Evolutionary conservation across 2,797 vertebrate species (phyloP), one percentile per base, ranked within the genome.

Genomic region (Mallotus villosus): DNA sequence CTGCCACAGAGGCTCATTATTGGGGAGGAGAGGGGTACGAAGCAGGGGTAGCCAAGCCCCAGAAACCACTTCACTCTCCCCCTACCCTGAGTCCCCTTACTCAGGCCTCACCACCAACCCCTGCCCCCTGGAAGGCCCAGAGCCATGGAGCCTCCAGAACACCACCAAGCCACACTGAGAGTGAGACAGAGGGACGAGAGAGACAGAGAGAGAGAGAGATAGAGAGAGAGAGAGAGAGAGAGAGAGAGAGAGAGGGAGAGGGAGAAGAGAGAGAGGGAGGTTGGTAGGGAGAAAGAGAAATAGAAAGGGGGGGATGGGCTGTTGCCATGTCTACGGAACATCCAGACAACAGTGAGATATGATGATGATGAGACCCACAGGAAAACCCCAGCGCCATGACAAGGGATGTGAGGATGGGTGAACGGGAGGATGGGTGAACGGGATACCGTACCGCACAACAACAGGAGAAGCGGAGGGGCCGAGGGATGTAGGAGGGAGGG

Each of bases 1-100:
- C 83, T 81, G 85, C 91, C 91, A 68, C 92, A 93, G 82, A 81
- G 72, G 86, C 87, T 90, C 85, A 90, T 93, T 93, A 92, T 76
- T 81, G 78, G 72, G 75, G 74, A 68, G 75, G 65, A 74, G 78
- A 69, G 78, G 82, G 73, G 77, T 53, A 58, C 63, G 59, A 71
- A 64, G 68, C 72, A 71, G 74, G 68, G 76, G 68, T 70, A 46
- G 82, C 81, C 78, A 90, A 85, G 88, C 77, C 76, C 82, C 74
- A 73, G 82, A 60, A 77, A 87, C 88, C 86, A 83, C 86, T 84
- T 84, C 75, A 84, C 66, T 79, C 53, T 55, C 55, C 72, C 32
- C 29, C 63, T 22, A 60, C 27, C n/a, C 63, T 22, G 1, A 37
- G 22, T 19, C 46, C 72, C 68, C 74, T 69, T 69, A 74, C 82